Base-by-base conservation (phyloP, 2,888 invertebrate species). In the Andricus quercusramuli region DNA sequence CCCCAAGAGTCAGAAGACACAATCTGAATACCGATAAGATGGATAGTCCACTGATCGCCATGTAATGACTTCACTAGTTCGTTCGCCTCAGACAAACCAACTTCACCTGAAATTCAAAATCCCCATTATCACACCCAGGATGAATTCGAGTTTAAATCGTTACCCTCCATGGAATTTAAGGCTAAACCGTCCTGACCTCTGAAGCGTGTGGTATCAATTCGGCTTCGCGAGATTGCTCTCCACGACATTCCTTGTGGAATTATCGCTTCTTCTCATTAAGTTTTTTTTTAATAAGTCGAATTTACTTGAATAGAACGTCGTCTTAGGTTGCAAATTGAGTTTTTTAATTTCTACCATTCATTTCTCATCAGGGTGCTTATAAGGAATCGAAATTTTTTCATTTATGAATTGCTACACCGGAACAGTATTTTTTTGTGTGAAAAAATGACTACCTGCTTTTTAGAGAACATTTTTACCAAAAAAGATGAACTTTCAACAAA, bases 21-120 rank as follows among this genome's bases (percentile, higher is more conserved):
- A 90, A 90, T 89, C 88, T 88, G 88, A 87, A 88, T 89, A 86
- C 86, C 86, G 90, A 90, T 90, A 91, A 91, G 90, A 91, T 86
- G 89, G 85, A 90, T 90, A 88, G 87, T 84, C 83, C 82, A 81
- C 85, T 90, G 90, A 91, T 91, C 89, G 87, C 85, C 84, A 89
- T 89, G 86, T 90, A 91, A 91, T 89, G 90, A 90, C 89, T 87
- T 79, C 56, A 78, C 80, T 80, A 82, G 81, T 85, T 82, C 82
- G 80, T 47, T 68, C 68, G 44, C 22, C 56, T 37, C 70, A 56
- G 70, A 51, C 70, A 74, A 74, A 74, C 70, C 70, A 74, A 74
- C 70, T 74, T 74, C 29, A 74, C 51, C 74, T 74, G 56, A 13
- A 74, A 74, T n/a, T 66, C 77, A 51, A 78, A 78, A n/a, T 66